Base-by-base conservation (phyloP, 2,797 vertebrate species). In the Takifugu rubripes region DNA sequence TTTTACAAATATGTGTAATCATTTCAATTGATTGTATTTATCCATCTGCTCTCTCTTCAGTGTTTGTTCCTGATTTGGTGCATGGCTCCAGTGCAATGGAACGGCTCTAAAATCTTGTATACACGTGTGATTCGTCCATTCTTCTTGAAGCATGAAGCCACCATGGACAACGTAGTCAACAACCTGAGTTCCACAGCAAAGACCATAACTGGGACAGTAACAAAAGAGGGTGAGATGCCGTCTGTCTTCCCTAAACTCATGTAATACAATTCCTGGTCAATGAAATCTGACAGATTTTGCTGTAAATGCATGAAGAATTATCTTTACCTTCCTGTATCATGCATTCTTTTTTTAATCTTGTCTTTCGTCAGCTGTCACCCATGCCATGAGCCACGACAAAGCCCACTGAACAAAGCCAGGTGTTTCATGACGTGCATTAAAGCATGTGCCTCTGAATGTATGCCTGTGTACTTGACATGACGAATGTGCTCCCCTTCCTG, bases 61-160 rank as follows among this genome's bases (percentile, higher is more conserved):
- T 97, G 95, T 77, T 15, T 92, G 74, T 98, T 99, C 92, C 88
- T 99, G 87, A 62, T 98, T 51, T 99, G 95, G 95, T 99, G 96
- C 70, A 99, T 99, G 97, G 91, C 88, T 11, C 96, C 97, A 0
- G 82, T 94, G 29, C 81, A 91, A 1, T 97, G 95, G 95, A 98
- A 98, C 0, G 97, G 97, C 16, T 95, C 97, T 0, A 90, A 91
- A 17, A 17, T 94, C 24, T 68, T 99, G 52, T 99, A 99, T 79
- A 88, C 33, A 0, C 92, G 68, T 0, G 0, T 92, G 62, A 88
- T 99, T 60, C 90, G 93, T 1, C 96, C 96, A 0, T 92, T 92
- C 56, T 99, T 98, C 85, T 81, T 98, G 78, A 92, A 89, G 71
- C 95, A 99, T 53, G 91, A 95, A 85, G 59, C 54, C 0, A 1